These are phyloP conservation scores for Zaprionus obscuricornis DNA, from an alignment of 2,888 invertebrate genomes.

Conservation along the genomic window DNA sequence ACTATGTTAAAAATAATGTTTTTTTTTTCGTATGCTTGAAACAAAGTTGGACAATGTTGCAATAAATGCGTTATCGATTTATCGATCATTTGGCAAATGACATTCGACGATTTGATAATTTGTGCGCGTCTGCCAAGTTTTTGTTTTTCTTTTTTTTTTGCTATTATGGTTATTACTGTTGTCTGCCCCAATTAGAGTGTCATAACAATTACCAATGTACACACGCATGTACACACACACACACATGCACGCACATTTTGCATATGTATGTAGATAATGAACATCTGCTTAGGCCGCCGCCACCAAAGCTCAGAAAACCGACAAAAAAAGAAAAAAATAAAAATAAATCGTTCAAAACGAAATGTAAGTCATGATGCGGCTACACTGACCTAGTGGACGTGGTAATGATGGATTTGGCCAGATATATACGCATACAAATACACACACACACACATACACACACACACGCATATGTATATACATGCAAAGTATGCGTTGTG, in stretches of 20 bases:
- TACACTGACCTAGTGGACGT: conserved; percentile 69
- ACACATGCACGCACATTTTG: background rate
- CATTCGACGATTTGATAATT: conserved; percentile 52
- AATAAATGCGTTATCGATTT: conserved; percentile 29
- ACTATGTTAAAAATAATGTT: too few species aligned
- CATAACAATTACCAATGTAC: conserved; percentile 62
- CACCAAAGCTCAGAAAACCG: conserved; percentile 42
- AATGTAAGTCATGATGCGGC: conserved; percentile 60
- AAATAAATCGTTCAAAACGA: conserved; percentile 38
- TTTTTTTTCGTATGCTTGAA: too few species aligned
- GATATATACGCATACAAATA: conserved; percentile 34
- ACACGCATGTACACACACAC: conserved; percentile 16
- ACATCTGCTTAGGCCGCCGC: conserved; percentile 44
- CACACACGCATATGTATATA: conserved; percentile 6
- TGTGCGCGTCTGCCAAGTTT: conserved; percentile 52
- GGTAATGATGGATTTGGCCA: conserved; percentile 74
- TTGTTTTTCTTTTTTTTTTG: conserved; percentile 27
- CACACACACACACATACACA: conserved; percentile 4
- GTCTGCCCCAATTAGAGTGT: conserved; percentile 69
- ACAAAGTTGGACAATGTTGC: too few species aligned
- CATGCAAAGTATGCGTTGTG: conserved; percentile 25
- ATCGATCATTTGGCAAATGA: conserved; percentile 47
- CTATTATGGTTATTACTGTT: conserved; percentile 28
- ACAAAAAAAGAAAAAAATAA: too few species aligned
- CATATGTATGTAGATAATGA: conserved; percentile 40